Evolutionary conservation across 2,113 vertebrate genomes (phyloP).

Genomic region (Atrichornis clamosus): DNA sequence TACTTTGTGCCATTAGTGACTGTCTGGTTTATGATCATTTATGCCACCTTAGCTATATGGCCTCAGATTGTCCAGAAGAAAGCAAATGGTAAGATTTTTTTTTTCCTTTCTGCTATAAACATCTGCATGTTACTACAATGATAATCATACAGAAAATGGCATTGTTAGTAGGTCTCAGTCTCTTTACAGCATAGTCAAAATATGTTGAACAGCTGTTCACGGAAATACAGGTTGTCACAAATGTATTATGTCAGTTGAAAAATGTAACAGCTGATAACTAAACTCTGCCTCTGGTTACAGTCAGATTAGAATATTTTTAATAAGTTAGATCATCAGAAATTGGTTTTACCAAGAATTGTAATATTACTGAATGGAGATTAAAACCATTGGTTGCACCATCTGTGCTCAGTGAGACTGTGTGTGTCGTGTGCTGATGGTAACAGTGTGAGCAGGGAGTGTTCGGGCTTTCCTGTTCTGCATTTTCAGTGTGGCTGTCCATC

Average conservation of each 20-base stretch:
- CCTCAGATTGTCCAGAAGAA: constrained; percentile 94
- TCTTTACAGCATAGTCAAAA: background rate
- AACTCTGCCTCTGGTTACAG: background rate
- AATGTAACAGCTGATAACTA: background rate
- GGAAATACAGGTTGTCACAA: background rate
- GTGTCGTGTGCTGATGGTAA: accelerated
- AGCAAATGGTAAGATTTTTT: constrained; percentile 80
- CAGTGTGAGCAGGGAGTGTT: background rate
- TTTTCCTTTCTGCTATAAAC: background rate
- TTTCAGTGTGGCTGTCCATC: background rate
- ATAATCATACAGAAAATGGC: background rate
- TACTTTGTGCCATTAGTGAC: constrained; percentile 97
- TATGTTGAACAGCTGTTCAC: background rate
- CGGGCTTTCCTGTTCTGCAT: background rate
- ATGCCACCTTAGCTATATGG: constrained; percentile 87
- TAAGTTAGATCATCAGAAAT: background rate
- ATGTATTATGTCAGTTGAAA: background rate
- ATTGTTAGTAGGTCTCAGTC: background rate
- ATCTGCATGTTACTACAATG: background rate
- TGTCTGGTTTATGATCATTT: constrained; percentile 96
- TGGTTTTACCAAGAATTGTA: background rate
- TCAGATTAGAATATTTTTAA: background rate
- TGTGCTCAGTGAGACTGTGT: background rate
- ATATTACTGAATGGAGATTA: background rate
- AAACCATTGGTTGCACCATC: accelerated